Conservation (phyloP, 2,113 vertebrate species). For the Clarias macrocephalus region DNA sequence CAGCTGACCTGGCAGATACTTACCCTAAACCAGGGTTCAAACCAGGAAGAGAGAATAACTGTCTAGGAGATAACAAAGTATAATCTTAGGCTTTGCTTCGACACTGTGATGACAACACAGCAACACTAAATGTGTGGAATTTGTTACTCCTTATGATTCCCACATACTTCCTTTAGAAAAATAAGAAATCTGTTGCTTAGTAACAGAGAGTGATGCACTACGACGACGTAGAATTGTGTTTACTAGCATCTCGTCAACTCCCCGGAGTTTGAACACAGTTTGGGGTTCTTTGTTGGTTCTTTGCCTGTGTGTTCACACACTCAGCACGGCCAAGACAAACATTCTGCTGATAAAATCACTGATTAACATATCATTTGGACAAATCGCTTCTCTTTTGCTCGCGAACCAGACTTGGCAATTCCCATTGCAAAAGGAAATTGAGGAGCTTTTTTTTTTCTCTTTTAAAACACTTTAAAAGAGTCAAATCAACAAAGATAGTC, state of each 20-base stretch:
- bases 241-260: background rate
- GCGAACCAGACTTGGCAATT: conserved; percentile 33
- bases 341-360: conserved; percentile 50
- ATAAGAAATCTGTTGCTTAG: background rate
- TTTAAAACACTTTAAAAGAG: conserved; percentile 34
- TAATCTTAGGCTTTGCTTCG: background rate
- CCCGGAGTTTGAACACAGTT: conserved; percentile 4
- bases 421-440: conserved; percentile 45
- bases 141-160: background rate
- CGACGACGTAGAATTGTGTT: background rate
- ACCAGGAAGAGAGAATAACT: background rate
- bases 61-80: background rate
- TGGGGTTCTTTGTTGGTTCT: conserved; percentile 34
- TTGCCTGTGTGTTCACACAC: conserved; percentile 45
- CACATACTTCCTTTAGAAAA: background rate
- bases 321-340: conserved; percentile 61
- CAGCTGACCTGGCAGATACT: too few species aligned
- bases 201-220: background rate
- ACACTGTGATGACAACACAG: background rate
- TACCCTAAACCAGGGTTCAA: background rate
- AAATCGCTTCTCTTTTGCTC: conserved; percentile 47
- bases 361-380: conserved; percentile 54
- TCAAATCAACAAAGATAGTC: conserved; percentile 26
- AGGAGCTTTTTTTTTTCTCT: conserved; percentile 8
- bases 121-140: background rate